Evolutionary conservation across 2,888 invertebrate genomes (phyloP), one percentile per base, ranked within the genome.

Genomic region (Melinaea menophilus): DNA sequence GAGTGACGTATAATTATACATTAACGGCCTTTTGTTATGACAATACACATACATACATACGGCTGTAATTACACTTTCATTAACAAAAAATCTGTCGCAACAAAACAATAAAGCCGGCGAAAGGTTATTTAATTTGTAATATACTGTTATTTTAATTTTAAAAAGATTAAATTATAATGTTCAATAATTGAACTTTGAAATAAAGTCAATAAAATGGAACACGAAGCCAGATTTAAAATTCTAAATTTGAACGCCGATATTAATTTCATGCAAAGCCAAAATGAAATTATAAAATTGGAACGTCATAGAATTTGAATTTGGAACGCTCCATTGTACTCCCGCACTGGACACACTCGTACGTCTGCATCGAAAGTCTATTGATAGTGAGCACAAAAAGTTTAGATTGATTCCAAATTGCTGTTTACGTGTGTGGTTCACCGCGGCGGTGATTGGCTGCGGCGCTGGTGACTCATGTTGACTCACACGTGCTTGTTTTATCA

Each of bases 401-500:
- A 75, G 81, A 85, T 85, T 81, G 83, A 82, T 82, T 82, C 77
- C 71, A 80, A 82, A 84, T 83, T 80, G 79, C 74, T 81, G 79
- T 84, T 84, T 80, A 78, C 81, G 81, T 80, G 82, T 84, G 85
- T 83, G 84, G 85, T 79, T 79, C 76, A 77, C 82, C 81, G 76
- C 81, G 76, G 67, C 71, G 70, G 70, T 77, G 75, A 73, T 73
- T 74, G 71, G 68, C 72, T 65, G 67, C 66, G 73, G 67, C 71
- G 71, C 70, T 72, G 66, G 65, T 69, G 77, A 74, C 67, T 75
- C 74, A 72, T 74, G 72, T 56, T 88, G 88, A 88, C 73, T 88
- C 88, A 88, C 75, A 76, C 78, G 73, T 76, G 78, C 72, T 48
- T 72, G 72, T 64, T 78, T 74, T 73, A 70, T 80, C 79, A 82